Evolutionary conservation across 2,888 invertebrate species (phyloP), one percentile per base, ranked within the genome.

Genomic region (Phasia obesa): DNA sequence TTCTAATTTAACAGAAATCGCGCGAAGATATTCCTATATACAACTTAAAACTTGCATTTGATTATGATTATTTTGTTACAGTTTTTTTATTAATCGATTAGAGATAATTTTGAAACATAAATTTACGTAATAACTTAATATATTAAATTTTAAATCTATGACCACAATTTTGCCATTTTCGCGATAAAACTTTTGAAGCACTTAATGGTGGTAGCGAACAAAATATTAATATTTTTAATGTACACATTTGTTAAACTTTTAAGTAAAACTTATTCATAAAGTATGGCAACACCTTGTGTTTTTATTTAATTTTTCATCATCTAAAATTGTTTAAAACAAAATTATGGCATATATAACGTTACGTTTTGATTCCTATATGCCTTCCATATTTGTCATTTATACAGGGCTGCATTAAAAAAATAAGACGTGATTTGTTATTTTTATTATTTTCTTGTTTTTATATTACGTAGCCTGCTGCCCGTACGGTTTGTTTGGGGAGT

Each of bases 121-220:
- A 77, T 74, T 55, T 5, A 27, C 38, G 27, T 51, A 69, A 51
- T 70, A 23, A 23, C 1, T 51, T 42, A 15, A 19, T 71, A 51
- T 55, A 53, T 62, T 49, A 60, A 44, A 49, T 31, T 82, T 75
- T 70, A 71, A 49, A 71, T 71, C 75, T 75, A 71, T 60, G 60
- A 75, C 78, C 70, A 70, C 59, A 79, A 67, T 64, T 67, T 83
- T 83, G 57, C 71, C 83, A 83, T 83, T 71, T 76, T 83, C 17
- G 25, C 23, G 75, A 49, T 49, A 64, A 77, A 62, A 38, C 53
- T 42, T 64, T 73, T 76, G 75, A 76, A 73, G 73, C 81, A 77
- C 65, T 51, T 57, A 74, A 35, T 55, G 64, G 44, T 57, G 67
- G 64, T 64, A 59, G 23, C 25, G 47, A 51, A 64, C 21, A 47